phyloP scores from a whole-genome alignment of 2,113 vertebrate species.

The Lepus timidus region DNA sequence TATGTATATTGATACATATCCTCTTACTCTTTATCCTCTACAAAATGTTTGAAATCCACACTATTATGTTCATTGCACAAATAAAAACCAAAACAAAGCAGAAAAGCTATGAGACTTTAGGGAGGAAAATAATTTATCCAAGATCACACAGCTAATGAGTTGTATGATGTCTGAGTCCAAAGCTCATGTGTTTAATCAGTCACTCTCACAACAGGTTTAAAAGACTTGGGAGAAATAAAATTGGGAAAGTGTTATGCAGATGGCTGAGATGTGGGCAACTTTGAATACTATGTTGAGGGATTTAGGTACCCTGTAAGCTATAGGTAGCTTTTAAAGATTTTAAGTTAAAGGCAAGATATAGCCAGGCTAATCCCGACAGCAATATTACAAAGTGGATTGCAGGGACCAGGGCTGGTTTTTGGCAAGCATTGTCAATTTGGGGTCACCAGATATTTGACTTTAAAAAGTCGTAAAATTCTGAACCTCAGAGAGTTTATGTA shows the following conservation, averaged over 20 bases:
- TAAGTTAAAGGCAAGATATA: neutral
- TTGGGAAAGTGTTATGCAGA: neutral
- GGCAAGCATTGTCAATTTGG: neutral
- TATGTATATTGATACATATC: neutral
- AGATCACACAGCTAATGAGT: neutral
- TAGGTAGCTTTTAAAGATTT: neutral
- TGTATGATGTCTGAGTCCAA: neutral
- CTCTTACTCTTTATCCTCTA: neutral
- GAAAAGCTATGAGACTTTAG: neutral
- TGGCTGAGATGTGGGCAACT: neutral
- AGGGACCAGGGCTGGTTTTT: neutral
- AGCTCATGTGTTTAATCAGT: neutral
- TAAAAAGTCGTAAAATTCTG: neutral
- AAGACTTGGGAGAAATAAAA: neutral
- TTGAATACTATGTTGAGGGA: neutral
- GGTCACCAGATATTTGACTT: neutral
- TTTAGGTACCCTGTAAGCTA: neutral
- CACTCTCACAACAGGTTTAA: neutral
- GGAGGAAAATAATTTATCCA: neutral
- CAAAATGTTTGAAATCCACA: neutral
- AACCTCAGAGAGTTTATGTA: neutral
- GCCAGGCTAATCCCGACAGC: neutral
- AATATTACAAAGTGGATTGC: neutral
- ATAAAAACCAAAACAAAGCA: neutral
- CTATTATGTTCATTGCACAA: neutral